A percentile compares a stretch with the other conserved stretches of the same genome.
These are phyloP conservation scores for Peucedramus taeniatus DNA, from an alignment of 2,113 vertebrate species.

Conservation along the genomic window DNA sequence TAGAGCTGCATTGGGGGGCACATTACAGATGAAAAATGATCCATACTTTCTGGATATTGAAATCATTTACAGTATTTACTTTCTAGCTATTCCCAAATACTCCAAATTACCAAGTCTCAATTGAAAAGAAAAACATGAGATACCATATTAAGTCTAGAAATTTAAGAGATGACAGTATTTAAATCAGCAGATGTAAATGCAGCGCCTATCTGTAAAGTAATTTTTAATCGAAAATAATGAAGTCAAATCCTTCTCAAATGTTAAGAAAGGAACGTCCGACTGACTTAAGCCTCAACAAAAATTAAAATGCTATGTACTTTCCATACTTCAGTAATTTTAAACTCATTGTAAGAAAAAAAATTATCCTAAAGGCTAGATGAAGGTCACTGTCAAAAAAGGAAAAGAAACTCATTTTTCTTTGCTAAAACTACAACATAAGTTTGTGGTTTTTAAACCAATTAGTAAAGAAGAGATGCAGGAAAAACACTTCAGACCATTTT, in stretches of 20 bases:
- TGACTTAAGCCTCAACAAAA: conserved; percentile 78
- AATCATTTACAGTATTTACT: conserved; percentile 78
- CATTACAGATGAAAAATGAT: conserved; percentile 84
- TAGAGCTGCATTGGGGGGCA: conserved; percentile 91
- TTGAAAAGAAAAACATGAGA: conserved; percentile 85
- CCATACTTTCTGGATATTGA: conserved; percentile 74
- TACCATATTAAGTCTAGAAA: conserved; percentile 86
- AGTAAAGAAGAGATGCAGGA: conserved; percentile 84
- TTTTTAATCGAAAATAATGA: conserved; percentile 68
- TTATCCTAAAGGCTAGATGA: conserved; percentile 78
- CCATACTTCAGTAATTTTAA: conserved; percentile 77
- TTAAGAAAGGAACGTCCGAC: conserved; percentile 70
- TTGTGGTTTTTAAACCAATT: conserved; percentile 82
- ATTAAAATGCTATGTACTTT: conserved; percentile 80
- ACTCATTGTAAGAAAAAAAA: conserved; percentile 79
- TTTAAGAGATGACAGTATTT: conserved; percentile 81
- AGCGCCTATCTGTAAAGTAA: conserved; percentile 80
- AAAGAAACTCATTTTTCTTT: conserved; percentile 79
- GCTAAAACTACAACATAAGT: conserved; percentile 83
- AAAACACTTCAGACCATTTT: conserved; percentile 83
- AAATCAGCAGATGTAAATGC: conserved; percentile 82
- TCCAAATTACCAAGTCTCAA: conserved; percentile 81
- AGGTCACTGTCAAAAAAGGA: conserved; percentile 84
- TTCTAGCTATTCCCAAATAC: conserved; percentile 80
- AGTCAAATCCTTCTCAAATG: conserved; percentile 70